phyloP scores from a whole-genome alignment of 1,140 invertebrate species.

The Megalonaias nervosa region DNA sequence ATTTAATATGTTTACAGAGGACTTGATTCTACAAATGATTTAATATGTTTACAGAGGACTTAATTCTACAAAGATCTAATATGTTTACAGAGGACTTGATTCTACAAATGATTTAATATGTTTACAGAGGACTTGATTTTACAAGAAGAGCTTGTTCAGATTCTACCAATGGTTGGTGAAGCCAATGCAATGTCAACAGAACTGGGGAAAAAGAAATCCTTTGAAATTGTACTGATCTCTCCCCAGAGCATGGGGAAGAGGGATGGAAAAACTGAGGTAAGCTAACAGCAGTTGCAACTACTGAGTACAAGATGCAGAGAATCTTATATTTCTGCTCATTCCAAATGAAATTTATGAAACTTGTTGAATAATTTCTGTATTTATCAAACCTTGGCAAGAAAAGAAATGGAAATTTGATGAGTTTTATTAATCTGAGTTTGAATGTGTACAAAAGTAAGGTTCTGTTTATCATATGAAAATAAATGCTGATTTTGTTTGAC shows the following conservation, averaged over 20 bases:
- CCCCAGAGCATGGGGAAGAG: slow-evolving; percentile 73
- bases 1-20: too few relatives aligned
- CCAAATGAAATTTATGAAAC: too few relatives aligned
- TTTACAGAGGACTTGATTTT: slow-evolving; percentile 73
- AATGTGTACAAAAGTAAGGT: too few relatives aligned
- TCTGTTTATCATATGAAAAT: too few relatives aligned
- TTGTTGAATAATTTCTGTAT: too few relatives aligned
- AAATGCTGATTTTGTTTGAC: too few relatives aligned
- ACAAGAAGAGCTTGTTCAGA: slow-evolving; percentile 77
- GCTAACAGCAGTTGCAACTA: background rate
- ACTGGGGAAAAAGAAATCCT: slow-evolving; percentile 76
- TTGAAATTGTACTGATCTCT: slow-evolving; percentile 77
- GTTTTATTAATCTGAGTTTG: too few relatives aligned
- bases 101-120: background rate
- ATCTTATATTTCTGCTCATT: too few relatives aligned
- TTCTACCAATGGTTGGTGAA: slow-evolving; percentile 77
- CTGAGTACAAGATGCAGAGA: too few relatives aligned
- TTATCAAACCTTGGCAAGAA: too few relatives aligned
- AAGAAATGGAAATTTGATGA: too few relatives aligned
- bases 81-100: slow-evolving; percentile 5
- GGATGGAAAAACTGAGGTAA: slow-evolving; percentile 71
- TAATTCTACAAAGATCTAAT: slow-evolving; percentile 70
- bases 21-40: too few relatives aligned
- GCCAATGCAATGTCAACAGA: slow-evolving; percentile 79
- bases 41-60: slow-evolving; percentile 70